phyloP scores from a whole-genome alignment of 2,113 vertebrate species.

The Circaetus gallicus region DNA sequence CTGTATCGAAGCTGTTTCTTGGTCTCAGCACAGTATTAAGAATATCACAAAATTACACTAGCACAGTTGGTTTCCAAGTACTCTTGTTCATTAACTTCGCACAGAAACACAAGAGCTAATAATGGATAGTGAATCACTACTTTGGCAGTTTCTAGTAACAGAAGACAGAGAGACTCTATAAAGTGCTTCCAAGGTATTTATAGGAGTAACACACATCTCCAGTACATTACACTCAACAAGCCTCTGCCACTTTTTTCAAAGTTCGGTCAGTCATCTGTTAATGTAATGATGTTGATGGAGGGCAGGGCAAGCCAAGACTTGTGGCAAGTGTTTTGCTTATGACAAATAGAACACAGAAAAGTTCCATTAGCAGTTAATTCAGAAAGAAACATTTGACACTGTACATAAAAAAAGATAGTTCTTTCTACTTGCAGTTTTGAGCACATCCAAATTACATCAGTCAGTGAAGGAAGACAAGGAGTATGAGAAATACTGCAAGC shows the following conservation, averaged over 20 bases:
- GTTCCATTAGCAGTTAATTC: neutral
- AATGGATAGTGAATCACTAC: neutral
- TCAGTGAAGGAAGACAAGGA: neutral
- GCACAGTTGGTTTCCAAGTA: neutral
- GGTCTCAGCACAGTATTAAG: neutral
- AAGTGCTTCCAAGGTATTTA: neutral
- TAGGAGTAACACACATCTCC: neutral
- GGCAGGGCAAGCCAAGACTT: neutral
- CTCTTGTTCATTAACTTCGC: neutral
- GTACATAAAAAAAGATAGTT: neutral
- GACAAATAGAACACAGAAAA: neutral
- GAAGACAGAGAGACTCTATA: neutral
- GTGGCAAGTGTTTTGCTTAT: neutral
- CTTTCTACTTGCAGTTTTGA: neutral
- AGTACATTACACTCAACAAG: neutral
- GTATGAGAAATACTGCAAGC: neutral
- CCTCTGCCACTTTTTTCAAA: neutral
- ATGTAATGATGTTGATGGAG: neutral
- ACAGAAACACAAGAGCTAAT: neutral
- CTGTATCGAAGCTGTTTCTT: neutral
- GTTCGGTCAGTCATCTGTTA: neutral
- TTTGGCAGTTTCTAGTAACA: neutral
- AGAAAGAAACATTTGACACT: neutral
- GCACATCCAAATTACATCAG: neutral
- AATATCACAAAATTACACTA: neutral